Evolutionary conservation across 1,140 invertebrate genomes (phyloP), one percentile per base, ranked within the genome.

Genomic region (Pogonomyrmex barbatus): DNA sequence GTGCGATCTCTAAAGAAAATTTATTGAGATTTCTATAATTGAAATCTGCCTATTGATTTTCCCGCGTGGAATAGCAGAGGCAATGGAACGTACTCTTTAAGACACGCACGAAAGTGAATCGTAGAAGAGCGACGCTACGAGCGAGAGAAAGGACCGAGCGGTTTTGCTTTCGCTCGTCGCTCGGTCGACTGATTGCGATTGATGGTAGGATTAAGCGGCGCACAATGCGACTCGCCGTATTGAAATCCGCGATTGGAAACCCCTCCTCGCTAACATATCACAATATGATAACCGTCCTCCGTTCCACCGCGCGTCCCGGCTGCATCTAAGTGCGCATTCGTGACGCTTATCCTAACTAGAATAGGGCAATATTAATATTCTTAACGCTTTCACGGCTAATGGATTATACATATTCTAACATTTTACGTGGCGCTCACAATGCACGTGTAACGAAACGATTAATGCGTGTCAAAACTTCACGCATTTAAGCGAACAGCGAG

Each of bases 161-260:
- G 56, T 87, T 87, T 88, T 87, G 86, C 87, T 87, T 87, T 88
- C 86, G 87, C 77, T 87, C 39, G 9, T 71, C 65, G 39, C 63
- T 82, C 77, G 68, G 33, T 65, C 85, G 58, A 87, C 58, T 84
- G 87, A 88, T 88, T 83, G 77, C 85, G 68, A 88, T 88, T 77
- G 86, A 88, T 87, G 86, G 63, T 67, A 68, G 87, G 87, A 88
- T 88, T 88, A 87, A 83, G 54, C 67, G 39, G 56, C 70, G 87
- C 50, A 67, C 85, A 88, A 71, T 60, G 60, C 65, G 76, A 86
- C 76, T 70, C 84, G 84, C 52, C 84, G 84, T 67, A 70, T 81
- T 70, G 85, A 60, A 45, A 47, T 56, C n/a, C 58, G 24, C 24
- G 63, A 88, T 88, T 88, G 86, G 70, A 88, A 88, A 83, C 65